phyloP scores from a whole-genome alignment of 2,888 invertebrate species.

The Rhopalosiphum nymphaeae region DNA sequence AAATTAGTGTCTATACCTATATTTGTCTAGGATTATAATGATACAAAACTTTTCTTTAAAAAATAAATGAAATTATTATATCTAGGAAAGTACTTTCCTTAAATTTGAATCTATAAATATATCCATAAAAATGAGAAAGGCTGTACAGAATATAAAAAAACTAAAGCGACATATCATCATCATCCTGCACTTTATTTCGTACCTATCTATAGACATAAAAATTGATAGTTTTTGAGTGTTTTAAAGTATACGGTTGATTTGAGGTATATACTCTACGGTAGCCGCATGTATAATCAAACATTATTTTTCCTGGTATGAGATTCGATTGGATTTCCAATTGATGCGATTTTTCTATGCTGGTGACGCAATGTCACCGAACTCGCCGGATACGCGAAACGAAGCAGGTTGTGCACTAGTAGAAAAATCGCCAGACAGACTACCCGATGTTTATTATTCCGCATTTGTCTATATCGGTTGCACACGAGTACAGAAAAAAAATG shows the following conservation, averaged over 20 bases:
- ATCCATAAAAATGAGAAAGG: neutral
- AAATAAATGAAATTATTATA: neutral
- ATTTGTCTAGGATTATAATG: neutral
- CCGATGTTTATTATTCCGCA: constrained; percentile 51
- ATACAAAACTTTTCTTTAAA: neutral
- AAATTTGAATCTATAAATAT: neutral
- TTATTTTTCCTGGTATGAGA: constrained; percentile 34
- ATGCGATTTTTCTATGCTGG: constrained; percentile 40
- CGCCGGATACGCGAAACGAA: neutral
- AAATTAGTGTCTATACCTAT: neutral
- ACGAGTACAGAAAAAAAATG: constrained; percentile 28
- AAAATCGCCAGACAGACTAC: constrained; percentile 46
- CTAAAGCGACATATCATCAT: neutral
- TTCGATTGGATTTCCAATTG: constrained; percentile 44
- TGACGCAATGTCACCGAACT: constrained; percentile 20
- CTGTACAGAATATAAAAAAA: neutral
- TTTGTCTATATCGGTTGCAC: constrained; percentile 63
- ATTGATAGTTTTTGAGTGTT: constrained; percentile 25
- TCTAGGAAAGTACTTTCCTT: neutral
- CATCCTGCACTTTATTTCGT: neutral
- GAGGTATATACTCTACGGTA: neutral
- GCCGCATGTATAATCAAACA: constrained; percentile 26
- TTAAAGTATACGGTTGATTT: neutral
- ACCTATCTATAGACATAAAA: neutral
- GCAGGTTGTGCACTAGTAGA: constrained; percentile 13